phyloP scores from a whole-genome alignment of 2,797 vertebrate species.

The Dicrostonyx torquatus region DNA sequence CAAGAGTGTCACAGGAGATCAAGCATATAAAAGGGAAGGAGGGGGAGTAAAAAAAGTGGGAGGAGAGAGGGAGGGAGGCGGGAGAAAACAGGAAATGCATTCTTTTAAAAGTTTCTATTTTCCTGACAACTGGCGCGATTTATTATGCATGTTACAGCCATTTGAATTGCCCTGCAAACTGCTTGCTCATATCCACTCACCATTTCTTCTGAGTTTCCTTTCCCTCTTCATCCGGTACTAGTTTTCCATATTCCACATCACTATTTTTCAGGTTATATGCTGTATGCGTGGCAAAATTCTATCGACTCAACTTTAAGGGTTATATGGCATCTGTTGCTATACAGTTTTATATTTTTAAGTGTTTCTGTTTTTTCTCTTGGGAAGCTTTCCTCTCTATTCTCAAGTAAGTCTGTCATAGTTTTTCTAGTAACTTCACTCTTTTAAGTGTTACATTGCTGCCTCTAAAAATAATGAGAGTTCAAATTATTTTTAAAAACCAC shows the following conservation, averaged over 20 bases:
- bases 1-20: background rate
- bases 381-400: background rate
- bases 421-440: conserved; percentile 22
- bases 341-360: background rate
- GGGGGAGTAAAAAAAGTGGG: background rate
- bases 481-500: conserved; percentile 27
- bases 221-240: background rate
- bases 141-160: background rate
- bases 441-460: background rate
- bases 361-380: conserved; percentile 28
- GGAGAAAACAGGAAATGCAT: background rate
- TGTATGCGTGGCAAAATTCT: background rate
- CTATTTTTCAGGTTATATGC: background rate
- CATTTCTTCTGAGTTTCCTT: background rate
- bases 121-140: background rate
- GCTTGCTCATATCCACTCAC: background rate
- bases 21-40: background rate
- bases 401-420: background rate
- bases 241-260: background rate
- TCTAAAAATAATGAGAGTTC: background rate
- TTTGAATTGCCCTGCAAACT: conserved; percentile 19
- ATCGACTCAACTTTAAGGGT: background rate
- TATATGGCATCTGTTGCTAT: background rate
- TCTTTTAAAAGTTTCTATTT: background rate
- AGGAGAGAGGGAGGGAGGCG: background rate